These are phyloP conservation scores for Novumbra hubbsi DNA, from an alignment of 2,797 vertebrate genomes.

Conservation along the genomic window DNA sequence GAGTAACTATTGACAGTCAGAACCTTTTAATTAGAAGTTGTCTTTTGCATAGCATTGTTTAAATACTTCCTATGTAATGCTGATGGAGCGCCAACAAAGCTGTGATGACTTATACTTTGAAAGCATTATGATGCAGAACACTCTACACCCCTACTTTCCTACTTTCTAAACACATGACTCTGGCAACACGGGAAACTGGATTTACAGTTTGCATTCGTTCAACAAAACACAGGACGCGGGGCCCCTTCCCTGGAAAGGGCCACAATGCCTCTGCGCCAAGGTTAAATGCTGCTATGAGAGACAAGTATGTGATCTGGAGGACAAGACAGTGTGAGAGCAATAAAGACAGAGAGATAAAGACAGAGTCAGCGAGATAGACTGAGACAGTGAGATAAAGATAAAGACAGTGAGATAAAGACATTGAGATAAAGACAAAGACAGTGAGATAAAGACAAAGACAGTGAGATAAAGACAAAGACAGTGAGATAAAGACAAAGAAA, in stretches of 20 bases:
- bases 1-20: neutral
- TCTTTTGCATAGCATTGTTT: neutral
- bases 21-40: neutral
- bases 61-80: neutral
- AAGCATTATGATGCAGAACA: neutral
- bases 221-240: constrained; percentile 39
- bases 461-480: neutral
- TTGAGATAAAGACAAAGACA: neutral
- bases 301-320: neutral
- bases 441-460: neutral
- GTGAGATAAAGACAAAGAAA: neutral
- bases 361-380: neutral
- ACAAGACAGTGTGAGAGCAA: neutral
- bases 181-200: neutral
- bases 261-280: no score
- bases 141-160: neutral
- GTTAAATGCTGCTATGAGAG: no score
- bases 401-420: neutral
- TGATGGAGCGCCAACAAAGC: neutral
- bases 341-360: neutral
- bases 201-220: neutral
- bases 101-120: neutral
- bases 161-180: neutral
- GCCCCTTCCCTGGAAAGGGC: no score
- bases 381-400: neutral